These are phyloP conservation scores for Agrilus cyanescens DNA, from an alignment of 2,888 invertebrate species.

Conservation along the genomic window DNA sequence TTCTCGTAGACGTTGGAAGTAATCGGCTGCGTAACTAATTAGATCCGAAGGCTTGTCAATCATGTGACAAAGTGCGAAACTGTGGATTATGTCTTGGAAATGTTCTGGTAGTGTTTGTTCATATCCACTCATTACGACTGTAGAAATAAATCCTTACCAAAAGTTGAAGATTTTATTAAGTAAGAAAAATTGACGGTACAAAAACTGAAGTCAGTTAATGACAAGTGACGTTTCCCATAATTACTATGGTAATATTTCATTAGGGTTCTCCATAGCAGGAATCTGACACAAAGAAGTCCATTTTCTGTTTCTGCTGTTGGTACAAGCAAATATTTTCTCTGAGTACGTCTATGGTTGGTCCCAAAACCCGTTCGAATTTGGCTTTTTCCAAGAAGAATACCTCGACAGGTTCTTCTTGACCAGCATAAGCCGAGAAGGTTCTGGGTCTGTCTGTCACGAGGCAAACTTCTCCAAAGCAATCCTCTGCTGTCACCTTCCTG, in stretches of 20 bases:
- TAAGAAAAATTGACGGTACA: too few species aligned
- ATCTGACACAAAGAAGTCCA: too few species aligned
- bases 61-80: neutral
- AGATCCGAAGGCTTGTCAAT: neutral
- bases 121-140: too few species aligned
- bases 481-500: conserved; percentile 51
- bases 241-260: too few species aligned
- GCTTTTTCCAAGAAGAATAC: conserved; percentile 88
- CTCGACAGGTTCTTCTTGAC: conserved; percentile 70
- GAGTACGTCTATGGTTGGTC: conserved; percentile 93
- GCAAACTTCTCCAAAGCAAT: conserved; percentile 88
- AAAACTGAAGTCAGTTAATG: too few species aligned
- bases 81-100: neutral
- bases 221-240: too few species aligned
- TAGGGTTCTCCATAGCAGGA: too few species aligned
- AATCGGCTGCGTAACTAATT: neutral
- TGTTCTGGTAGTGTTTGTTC: neutral
- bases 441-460: conserved; percentile 87
- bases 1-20: neutral
- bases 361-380: conserved; percentile 86
- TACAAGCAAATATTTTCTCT: conserved; percentile 89
- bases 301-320: conserved; percentile 7
- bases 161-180: too few species aligned
- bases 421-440: conserved; percentile 75
- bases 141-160: too few species aligned